Evolutionary conservation across 37 sponge, comb jelly and placozoan species (phyloP).

Genomic region (Halichondria panicea): DNA sequence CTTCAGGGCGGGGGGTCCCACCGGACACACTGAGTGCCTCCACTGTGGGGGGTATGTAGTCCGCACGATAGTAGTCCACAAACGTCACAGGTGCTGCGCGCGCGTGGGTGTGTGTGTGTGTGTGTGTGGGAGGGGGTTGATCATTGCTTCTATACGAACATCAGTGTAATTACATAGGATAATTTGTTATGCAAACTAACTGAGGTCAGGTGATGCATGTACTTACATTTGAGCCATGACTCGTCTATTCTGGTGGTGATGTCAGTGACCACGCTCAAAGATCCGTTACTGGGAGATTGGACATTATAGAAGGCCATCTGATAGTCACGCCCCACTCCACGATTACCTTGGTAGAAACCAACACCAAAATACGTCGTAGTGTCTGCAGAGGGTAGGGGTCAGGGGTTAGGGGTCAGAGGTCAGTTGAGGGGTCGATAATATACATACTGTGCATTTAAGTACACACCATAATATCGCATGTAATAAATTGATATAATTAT

Average conservation of each 20-base stretch:
- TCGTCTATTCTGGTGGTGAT: not conserved
- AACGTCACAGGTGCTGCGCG: slow-evolving; percentile 22
- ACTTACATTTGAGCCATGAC: not conserved
- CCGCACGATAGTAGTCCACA: slow-evolving; percentile 25
- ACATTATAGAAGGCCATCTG: not conserved
- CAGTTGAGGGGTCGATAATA: not conserved
- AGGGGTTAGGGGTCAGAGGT: not conserved
- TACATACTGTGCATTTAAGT: not conserved
- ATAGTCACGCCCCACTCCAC: not conserved
- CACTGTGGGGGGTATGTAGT: not conserved
- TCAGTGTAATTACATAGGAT: not conserved
- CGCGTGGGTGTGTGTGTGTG: too few species aligned
- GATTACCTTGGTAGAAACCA: not conserved
- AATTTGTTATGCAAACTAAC: not conserved
- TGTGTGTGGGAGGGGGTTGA: too few species aligned
- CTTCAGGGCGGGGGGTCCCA: not conserved
- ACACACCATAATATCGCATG: not conserved
- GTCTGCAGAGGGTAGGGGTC: too few species aligned
- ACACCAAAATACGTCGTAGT: not conserved
- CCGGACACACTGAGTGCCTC: too few species aligned
- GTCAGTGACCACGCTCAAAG: not conserved
- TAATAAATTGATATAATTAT: not conserved
- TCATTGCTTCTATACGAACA: too few species aligned
- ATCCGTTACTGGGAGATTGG: not conserved
- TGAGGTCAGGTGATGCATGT: not conserved